Conservation (phyloP, 1,140 invertebrate species). For the Microplitis mediator region DNA sequence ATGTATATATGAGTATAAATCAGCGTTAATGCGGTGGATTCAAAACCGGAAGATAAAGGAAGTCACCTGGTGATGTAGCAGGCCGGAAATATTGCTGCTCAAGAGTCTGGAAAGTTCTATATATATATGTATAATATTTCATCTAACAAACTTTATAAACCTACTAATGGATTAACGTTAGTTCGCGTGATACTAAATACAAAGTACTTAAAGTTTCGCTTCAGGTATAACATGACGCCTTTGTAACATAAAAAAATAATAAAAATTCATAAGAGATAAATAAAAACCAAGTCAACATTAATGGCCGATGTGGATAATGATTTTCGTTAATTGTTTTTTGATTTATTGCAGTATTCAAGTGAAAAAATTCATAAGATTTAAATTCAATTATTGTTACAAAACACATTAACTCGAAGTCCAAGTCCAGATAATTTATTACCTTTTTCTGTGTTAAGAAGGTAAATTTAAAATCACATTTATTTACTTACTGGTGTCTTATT, state of each 20-base stretch:
- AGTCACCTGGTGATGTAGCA: constrained; percentile 21
- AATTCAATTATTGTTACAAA: too few relatives aligned
- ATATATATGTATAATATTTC: constrained; percentile 12
- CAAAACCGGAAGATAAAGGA: constrained; percentile 9
- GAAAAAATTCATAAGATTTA: too few relatives aligned
- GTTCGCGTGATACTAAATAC: neutral
- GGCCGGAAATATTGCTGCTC: constrained; percentile 24
- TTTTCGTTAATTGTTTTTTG: too few relatives aligned
- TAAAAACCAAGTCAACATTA: neutral
- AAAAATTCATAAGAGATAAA: neutral
- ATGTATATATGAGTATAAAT: neutral
- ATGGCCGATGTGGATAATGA: too few relatives aligned
- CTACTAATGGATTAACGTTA: constrained; percentile 1
- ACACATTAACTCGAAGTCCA: too few relatives aligned
- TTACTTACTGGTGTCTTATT: too few relatives aligned
- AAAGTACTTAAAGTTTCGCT: constrained; percentile 6
- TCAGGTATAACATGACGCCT: neutral
- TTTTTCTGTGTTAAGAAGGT: too few relatives aligned
- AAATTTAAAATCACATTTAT: too few relatives aligned
- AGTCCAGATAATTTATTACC: too few relatives aligned
- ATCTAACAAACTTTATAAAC: constrained; percentile 5
- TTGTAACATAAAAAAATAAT: neutral
- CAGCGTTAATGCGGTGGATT: neutral
- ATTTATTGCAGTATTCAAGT: too few relatives aligned
- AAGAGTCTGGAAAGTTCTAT: constrained; percentile 27